These are phyloP conservation scores for Pachyseris speciosa DNA, from an alignment of 64 coral and sea anemone species.

Conservation along the genomic window DNA sequence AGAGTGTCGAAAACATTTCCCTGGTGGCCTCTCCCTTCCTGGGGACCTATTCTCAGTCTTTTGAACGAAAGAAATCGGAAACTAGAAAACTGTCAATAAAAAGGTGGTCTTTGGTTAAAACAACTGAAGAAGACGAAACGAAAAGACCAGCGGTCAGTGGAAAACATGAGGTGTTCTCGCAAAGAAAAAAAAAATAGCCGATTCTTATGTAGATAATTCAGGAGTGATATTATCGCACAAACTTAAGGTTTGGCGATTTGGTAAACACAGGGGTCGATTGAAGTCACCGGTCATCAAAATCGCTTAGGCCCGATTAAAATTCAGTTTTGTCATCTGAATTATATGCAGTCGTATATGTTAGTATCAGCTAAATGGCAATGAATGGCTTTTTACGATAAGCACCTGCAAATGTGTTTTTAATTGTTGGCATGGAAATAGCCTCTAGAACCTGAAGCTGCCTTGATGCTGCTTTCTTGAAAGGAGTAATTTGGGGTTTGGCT, in stretches of 20 bases:
- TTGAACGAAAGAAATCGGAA: too few species aligned
- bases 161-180: too few species aligned
- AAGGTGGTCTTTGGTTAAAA: too few species aligned
- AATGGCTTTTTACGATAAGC: not conserved
- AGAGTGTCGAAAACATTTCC: too few species aligned
- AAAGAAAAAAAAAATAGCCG: too few species aligned
- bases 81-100: too few species aligned
- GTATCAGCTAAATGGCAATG: not conserved
- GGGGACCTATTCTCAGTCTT: too few species aligned
- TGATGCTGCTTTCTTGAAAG: too few species aligned
- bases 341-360: not conserved
- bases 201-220: not conserved
- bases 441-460: too few species aligned
- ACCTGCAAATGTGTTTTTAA: not conserved
- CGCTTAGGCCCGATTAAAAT: not conserved
- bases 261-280: not conserved
- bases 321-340: not conserved
- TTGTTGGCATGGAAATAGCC: not conserved
- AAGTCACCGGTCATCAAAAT: constrained; percentile 1
- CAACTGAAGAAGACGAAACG: too few species aligned
- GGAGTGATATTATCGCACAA: not conserved
- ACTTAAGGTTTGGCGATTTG: not conserved
- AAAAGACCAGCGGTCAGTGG: too few species aligned
- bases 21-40: too few species aligned
- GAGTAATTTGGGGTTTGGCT: not conserved